Evolutionary conservation across 2,888 invertebrate species (phyloP), one percentile per base, ranked within the genome.

Genomic region (Cloeon dipterum): DNA sequence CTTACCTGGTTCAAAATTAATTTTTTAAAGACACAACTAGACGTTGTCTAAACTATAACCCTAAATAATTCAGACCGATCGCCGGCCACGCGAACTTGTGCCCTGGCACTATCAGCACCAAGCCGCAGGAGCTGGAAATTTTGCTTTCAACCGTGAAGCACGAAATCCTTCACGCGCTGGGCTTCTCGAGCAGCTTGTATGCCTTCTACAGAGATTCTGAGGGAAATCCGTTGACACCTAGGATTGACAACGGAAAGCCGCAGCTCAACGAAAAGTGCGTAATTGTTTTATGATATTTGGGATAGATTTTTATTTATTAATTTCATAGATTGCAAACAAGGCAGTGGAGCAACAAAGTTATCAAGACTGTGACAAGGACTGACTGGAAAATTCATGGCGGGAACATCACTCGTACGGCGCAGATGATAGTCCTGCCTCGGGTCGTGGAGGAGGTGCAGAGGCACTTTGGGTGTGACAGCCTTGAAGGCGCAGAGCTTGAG

Each of bases 71-170:
- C 55, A 86, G 94, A 43, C 98, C 98, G 0, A 89, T 98, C 39
- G 96, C 96, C 1, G 98, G 98, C 0, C 94, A 98, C 61, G 93
- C 96, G 0, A 98, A 98, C 63, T 72, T 98, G 46, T 98, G 98
- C 49, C 98, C 98, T 0, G 73, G 79, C 16, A 86, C 86, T 49
- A 76, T 98, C 43, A 88, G 85, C 41, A 86, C 85, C 14, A 83
- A 83, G 49, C 72, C 76, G 34, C 78, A 91, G 47, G 93, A 96
- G 52, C 62, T 91, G 46, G 86, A 83, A 46, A 88, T 83, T 1
- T 65, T 91, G 3, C 62, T 93, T 46, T 91, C 94, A 2, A 96
- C 94, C 0, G 91, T 98, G 11, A 96, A 96, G 52, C 98, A 98
- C 55, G 98, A 98, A 58, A 94, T 98, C 54, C 63, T 96, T 0